Evolutionary conservation across 35 echinoderm and acorn worm species (phyloP), one percentile per base, ranked within the genome.

Genomic region (Ptychodera flava): DNA sequence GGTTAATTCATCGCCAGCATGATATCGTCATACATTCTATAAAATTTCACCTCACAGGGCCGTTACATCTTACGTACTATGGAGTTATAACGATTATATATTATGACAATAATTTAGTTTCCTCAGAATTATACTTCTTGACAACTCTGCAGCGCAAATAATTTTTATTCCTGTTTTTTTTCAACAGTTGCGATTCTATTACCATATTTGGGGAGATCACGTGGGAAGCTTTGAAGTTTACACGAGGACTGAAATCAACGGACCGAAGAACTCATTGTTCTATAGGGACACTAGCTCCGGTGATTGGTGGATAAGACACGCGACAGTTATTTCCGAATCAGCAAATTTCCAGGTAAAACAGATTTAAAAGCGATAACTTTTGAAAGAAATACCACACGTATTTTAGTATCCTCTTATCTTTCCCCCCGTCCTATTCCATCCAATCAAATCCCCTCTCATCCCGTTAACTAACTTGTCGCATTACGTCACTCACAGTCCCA

Each of bases 191-290:
- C 78, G 83, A 36, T 76, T 91, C 36, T 91, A 86, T 34, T 91
- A 91, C 64, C 85, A 91, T 64, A 76, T 91, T 78, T 91, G 87
- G 32, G 90, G 90, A 76, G 78, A 38, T 1, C 64, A 87, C 16
- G 79, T 87, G 0, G 90, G 85, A 1, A 78, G 36, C 12, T 36
- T 91, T 1, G 38, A 12, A 27, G 85, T 91, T 1, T 91, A 91
- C 85, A 91, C 90, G 0, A 81, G 90, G 31, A 91, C 90, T 0
- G 53, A 79, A 28, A 80, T 92, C 28, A 92, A 92, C 35, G 96
- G 96, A 16, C 87, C 77, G 6, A 64, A 12, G 45, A 64, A 6
- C 6, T 12, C 45, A 64, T 12, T 64, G 22, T 64, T 6, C 6
- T 64, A 6, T 6, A 6, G 22, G 45, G 6, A 6, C 45, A 22